These are phyloP conservation scores for Rhodinocichla rosea DNA, from an alignment of 2,113 vertebrate genomes.

Conservation along the genomic window DNA sequence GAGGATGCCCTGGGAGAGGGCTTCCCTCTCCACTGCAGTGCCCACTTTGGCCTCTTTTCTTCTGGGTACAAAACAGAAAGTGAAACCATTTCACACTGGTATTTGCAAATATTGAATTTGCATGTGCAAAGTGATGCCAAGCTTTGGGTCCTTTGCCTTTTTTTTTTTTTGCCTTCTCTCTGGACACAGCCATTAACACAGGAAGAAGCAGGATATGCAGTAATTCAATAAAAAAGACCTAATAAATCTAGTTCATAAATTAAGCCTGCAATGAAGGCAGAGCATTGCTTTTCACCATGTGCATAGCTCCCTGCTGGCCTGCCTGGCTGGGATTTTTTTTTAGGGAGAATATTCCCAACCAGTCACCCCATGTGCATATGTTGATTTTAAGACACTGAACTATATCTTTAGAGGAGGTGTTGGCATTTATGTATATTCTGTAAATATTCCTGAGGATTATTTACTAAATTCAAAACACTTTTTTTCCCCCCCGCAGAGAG, in stretches of 20 bases:
- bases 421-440: not conserved
- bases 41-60: not conserved
- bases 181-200: not conserved
- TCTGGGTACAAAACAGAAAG: not conserved
- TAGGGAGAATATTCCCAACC: not conserved
- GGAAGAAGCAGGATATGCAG: not conserved
- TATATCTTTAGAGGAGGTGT: not conserved
- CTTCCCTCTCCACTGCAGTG: not conserved
- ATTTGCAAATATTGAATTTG: not conserved
- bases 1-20: not conserved
- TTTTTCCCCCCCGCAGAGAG: not conserved
- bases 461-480: not conserved
- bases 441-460: not conserved
- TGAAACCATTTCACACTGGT: not conserved
- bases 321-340: not conserved
- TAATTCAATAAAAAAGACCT: not conserved
- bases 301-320: not conserved
- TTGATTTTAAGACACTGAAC: not conserved
- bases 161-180: not conserved
- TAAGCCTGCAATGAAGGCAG: not conserved
- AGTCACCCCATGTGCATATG: not conserved
- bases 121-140: not conserved
- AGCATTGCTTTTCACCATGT: not conserved
- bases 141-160: not conserved
- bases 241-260: conserved; percentile 15